These are phyloP conservation scores for Nemopilema nomurai DNA, from an alignment of 30 jellyfish, hydroid and myxozoan species.

Conservation along the genomic window DNA sequence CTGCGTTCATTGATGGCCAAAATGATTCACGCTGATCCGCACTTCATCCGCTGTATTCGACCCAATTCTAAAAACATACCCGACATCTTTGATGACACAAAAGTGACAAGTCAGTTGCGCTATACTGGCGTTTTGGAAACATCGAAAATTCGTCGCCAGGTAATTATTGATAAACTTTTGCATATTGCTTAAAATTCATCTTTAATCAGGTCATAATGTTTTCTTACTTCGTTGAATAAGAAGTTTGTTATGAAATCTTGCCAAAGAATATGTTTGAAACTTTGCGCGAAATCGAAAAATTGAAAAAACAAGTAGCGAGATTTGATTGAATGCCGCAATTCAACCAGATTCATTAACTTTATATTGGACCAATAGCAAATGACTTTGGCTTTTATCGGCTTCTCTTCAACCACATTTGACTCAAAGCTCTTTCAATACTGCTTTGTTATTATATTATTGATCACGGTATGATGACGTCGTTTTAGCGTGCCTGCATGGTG, in stretches of 20 bases:
- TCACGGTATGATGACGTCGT: neutral
- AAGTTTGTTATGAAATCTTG: too few relatives aligned
- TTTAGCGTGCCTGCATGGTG: neutral
- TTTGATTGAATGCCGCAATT: too few relatives aligned
- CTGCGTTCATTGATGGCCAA: constrained; percentile 93
- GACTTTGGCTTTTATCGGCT: too few relatives aligned
- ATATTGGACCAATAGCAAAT: too few relatives aligned
- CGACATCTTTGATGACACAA: constrained; percentile 62
- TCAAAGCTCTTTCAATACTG: too few relatives aligned
- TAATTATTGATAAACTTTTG: neutral
- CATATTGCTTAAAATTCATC: neutral
- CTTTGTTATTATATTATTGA: neutral
- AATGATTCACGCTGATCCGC: constrained; percentile 93
- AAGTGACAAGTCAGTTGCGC: constrained; percentile 85
- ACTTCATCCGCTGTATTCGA: constrained; percentile 95
- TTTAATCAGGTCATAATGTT: too few relatives aligned
- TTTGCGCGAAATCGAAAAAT: too few relatives aligned
- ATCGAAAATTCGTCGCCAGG: constrained; percentile 84
- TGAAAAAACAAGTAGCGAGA: too few relatives aligned
- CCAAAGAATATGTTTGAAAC: too few relatives aligned
- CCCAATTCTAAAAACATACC: constrained; percentile 87
- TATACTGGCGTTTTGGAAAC: constrained; percentile 99
- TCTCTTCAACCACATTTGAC: too few relatives aligned
- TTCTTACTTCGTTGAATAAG: too few relatives aligned
- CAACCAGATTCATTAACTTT: too few relatives aligned